Percentiles rank a stretch among this genome's conserved stretches.
These are phyloP conservation scores for Gymnothorax reevesii DNA, from an alignment of 2,797 vertebrate genomes.

Conservation along the genomic window DNA sequence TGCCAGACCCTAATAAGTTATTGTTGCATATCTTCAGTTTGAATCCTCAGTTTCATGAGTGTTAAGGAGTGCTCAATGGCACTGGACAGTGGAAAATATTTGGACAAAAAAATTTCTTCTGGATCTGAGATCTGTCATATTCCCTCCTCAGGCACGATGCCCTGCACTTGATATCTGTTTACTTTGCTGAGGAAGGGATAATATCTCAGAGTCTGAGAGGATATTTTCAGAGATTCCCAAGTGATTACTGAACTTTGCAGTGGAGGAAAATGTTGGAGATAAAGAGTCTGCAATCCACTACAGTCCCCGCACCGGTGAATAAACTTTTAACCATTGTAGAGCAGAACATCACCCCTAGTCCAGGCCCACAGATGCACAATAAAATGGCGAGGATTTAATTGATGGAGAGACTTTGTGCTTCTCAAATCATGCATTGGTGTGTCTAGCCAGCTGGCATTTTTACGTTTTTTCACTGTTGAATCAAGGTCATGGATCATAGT, in stretches of 20 bases:
- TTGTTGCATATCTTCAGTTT: neutral
- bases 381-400: neutral
- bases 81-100: neutral
- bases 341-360: neutral
- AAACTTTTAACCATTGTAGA: slow-evolving; percentile 42
- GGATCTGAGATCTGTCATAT: neutral
- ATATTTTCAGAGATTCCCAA: slow-evolving; percentile 66
- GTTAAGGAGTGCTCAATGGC: neutral
- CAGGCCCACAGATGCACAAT: neutral
- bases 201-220: slow-evolving; percentile 68
- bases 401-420: neutral
- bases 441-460: too few relatives aligned
- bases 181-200: neutral
- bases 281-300: neutral
- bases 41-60: neutral
- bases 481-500: too few relatives aligned
- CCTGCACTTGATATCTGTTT: neutral
- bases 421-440: neutral
- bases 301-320: slow-evolving; percentile 69
- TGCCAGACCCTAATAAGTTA: too few relatives aligned
- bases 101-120: neutral
- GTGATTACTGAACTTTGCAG: slow-evolving; percentile 66
- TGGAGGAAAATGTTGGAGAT: neutral
- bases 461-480: too few relatives aligned
- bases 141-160: neutral